These are phyloP conservation scores for Oscheius sp. DNA, from an alignment of 2,888 invertebrate genomes.

Conservation along the genomic window DNA sequence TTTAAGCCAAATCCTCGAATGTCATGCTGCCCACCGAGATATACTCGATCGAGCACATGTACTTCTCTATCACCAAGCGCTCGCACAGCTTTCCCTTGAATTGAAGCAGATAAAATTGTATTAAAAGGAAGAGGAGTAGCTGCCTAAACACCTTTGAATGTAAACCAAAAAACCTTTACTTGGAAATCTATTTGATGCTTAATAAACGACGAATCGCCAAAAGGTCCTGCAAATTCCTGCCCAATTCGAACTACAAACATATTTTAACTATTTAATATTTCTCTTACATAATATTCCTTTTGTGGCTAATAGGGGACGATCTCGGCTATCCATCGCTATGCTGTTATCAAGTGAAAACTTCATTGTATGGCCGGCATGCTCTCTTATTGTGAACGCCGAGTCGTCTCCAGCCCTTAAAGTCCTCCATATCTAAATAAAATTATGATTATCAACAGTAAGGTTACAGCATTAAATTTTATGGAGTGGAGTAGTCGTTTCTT, in stretches of 20 bases:
- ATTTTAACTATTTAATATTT: not conserved
- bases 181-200: constrained; percentile 82
- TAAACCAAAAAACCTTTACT: constrained; percentile 40
- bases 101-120: constrained; percentile 59
- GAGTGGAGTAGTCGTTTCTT: constrained; percentile 58
- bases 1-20: constrained; percentile 87
- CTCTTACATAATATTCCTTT: constrained; percentile 52
- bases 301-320: constrained; percentile 68
- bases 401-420: constrained; percentile 81
- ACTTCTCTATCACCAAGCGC: constrained; percentile 62
- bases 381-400: constrained; percentile 86
- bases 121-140: constrained; percentile 80
- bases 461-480: constrained; percentile 61
- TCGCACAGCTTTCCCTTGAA: constrained; percentile 51
- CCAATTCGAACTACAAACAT: constrained; percentile 75
- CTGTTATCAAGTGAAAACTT: constrained; percentile 89
- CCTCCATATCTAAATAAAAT: constrained; percentile 78
- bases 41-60: constrained; percentile 78
- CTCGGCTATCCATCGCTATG: constrained; percentile 77
- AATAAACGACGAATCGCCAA: constrained; percentile 90
- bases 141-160: constrained; percentile 78
- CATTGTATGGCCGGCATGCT: constrained; percentile 85
- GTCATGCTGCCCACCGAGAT: constrained; percentile 88
- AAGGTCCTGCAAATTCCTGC: constrained; percentile 88
- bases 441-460: not conserved